Percentiles rank a stretch among this genome's conserved stretches.
phyloP scores from a whole-genome alignment of 2,888 invertebrate species.

The Plagodis dolabraria region DNA sequence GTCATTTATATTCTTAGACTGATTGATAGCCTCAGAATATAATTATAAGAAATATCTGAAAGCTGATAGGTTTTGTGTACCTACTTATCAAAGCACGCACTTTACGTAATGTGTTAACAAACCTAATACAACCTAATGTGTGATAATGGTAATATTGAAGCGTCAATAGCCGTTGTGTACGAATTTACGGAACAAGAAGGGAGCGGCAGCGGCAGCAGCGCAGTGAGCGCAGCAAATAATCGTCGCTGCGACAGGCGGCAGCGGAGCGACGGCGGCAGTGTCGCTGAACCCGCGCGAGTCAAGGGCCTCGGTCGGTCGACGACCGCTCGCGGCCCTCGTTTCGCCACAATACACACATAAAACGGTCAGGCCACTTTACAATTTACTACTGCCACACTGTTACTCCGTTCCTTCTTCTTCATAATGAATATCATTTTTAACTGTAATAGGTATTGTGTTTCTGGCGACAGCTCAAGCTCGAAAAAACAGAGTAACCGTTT shows the following conservation, averaged over 20 bases:
- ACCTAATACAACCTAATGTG: no score
- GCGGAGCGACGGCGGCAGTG: conserved; percentile 62
- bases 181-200: conserved; percentile 23
- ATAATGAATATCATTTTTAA: conserved; percentile 36
- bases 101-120: no score
- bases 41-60: no score
- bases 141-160: no score
- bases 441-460: conserved; percentile 32
- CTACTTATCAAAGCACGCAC: no score
- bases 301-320: conserved; percentile 83
- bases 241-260: conserved; percentile 18
- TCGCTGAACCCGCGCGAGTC: conserved; percentile 80
- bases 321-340: conserved; percentile 73
- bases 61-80: no score
- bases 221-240: no score
- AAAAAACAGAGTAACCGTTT: conserved; percentile 28
- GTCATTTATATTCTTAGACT: no score
- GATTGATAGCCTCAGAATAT: no score
- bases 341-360: conserved; percentile 65
- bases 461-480: conserved; percentile 22
- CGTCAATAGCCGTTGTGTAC: background rate
- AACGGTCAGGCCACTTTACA: conserved; percentile 61
- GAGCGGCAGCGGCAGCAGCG: conserved; percentile 38
- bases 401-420: conserved; percentile 32
- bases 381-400: conserved; percentile 43